A percentile compares a stretch with the other conserved stretches of the same genome.
These are phyloP conservation scores for Oncorhynchus tshawytscha DNA, from an alignment of 2,113 vertebrate genomes.

Conservation along the genomic window DNA sequence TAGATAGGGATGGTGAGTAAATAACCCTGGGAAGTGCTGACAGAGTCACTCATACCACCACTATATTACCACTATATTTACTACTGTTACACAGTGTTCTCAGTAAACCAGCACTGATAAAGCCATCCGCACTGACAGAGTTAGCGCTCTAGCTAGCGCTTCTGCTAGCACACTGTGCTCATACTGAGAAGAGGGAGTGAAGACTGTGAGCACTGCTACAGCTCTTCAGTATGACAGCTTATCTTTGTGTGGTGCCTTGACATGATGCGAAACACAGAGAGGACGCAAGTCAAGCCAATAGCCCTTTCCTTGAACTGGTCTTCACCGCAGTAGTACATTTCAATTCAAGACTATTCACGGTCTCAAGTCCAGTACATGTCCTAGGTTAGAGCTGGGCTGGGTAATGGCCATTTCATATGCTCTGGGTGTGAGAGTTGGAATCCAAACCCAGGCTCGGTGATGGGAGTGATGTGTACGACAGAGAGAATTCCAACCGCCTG, in stretches of 20 bases:
- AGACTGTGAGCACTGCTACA: too few relatives aligned
- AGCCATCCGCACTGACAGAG: slow-evolving; percentile 50
- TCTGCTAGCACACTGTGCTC: background rate
- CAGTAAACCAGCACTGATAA: slow-evolving; percentile 58
- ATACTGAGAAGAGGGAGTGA: background rate
- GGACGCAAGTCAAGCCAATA: too few relatives aligned
- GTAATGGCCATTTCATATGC: too few relatives aligned
- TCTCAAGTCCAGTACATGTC: too few relatives aligned
- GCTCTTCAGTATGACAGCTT: background rate
- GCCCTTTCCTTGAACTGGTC: too few relatives aligned
- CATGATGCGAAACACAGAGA: background rate
- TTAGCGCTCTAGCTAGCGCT: background rate
- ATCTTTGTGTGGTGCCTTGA: background rate
- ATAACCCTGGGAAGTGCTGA: slow-evolving; percentile 64
- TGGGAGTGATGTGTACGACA: slow-evolving; percentile 68
- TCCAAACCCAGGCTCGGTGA: slow-evolving; percentile 42
- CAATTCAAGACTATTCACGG: too few relatives aligned
- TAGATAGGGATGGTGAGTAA: slow-evolving; percentile 44
- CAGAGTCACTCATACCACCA: slow-evolving; percentile 41
- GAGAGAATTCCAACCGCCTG: slow-evolving; percentile 60
- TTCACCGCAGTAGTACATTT: too few relatives aligned
- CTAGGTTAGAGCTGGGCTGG: too few relatives aligned
- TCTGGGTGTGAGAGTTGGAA: slow-evolving; percentile 34
- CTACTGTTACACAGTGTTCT: slow-evolving; percentile 36
- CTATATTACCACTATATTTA: slow-evolving; percentile 52